Evolutionary conservation across 2,888 invertebrate species (phyloP).

Genomic region (Ornithoptera priamus): DNA sequence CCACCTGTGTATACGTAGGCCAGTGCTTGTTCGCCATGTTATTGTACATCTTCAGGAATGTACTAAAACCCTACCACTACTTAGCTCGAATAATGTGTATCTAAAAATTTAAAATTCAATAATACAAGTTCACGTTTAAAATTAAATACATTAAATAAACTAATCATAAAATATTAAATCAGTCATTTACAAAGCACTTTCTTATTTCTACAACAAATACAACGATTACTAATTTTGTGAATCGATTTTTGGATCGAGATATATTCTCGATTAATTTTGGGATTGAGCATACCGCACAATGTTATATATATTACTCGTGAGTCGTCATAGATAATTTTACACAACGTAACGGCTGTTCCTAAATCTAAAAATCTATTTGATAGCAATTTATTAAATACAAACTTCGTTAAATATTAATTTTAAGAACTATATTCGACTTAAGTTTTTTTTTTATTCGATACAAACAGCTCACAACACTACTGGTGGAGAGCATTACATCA

Average conservation of each 20-base stretch:
- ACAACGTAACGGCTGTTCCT: not conserved
- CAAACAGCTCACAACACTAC: constrained; percentile 18
- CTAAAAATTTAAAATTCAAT: constrained; percentile 42
- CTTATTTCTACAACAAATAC: constrained; percentile 50
- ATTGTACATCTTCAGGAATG: constrained; percentile 76
- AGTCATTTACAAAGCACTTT: constrained; percentile 67
- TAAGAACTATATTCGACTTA: not conserved
- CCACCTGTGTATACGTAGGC: constrained; percentile 54
- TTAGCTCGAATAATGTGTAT: constrained; percentile 46
- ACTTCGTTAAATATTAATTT: constrained; percentile 4
- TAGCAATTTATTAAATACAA: constrained; percentile 7
- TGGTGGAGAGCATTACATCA: constrained; percentile 19
- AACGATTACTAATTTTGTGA: constrained; percentile 34
- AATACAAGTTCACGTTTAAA: constrained; percentile 45
- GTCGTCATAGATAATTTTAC: not conserved
- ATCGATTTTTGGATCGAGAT: constrained; percentile 37
- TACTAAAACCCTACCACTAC: constrained; percentile 64
- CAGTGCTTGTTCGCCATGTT: constrained; percentile 45
- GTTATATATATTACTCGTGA: not conserved
- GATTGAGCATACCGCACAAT: constrained; percentile 44
- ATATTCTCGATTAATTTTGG: constrained; percentile 38
- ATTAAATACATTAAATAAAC: constrained; percentile 66
- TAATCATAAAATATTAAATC: constrained; percentile 64
- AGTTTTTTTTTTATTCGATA: constrained; percentile 14
- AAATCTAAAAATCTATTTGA: constrained; percentile 3